Evolutionary conservation across 2,113 vertebrate species (phyloP).

Genomic region (Boulengeromyrus knoepffleri): DNA sequence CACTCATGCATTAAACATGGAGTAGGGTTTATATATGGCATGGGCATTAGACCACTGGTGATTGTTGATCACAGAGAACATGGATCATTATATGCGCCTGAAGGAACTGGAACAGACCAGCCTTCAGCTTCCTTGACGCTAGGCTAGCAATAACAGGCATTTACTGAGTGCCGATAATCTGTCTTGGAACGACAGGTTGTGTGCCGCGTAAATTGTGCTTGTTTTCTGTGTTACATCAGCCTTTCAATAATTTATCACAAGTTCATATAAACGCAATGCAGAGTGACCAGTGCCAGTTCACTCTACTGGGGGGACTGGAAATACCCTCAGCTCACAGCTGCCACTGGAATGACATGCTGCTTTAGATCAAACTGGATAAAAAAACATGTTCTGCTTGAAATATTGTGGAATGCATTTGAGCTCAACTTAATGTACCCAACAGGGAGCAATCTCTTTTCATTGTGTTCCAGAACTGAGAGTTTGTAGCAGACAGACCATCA

Average conservation of each 20-base stretch:
- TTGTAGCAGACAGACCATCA: background rate
- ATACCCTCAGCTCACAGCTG: background rate
- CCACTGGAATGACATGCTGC: background rate
- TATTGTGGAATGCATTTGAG: background rate
- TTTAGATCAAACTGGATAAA: background rate
- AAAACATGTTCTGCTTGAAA: background rate
- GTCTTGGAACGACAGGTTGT: background rate
- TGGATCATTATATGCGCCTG: background rate
- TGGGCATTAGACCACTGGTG: background rate
- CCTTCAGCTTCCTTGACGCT: background rate
- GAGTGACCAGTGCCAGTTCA: background rate
- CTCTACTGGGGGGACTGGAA: background rate
- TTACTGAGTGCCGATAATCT: background rate
- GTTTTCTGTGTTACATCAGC: background rate
- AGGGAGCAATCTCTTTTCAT: background rate
- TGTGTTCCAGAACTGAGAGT: background rate
- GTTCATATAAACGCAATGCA: background rate
- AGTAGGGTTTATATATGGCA: background rate
- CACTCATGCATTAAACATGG: background rate
- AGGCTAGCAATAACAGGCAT: background rate
- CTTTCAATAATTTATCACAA: background rate
- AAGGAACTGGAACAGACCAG: background rate
- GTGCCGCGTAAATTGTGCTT: background rate
- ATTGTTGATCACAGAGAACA: background rate
- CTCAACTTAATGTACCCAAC: background rate